phyloP scores from a whole-genome alignment of 2,113 vertebrate species.

The Phylloscopus trochilus region DNA sequence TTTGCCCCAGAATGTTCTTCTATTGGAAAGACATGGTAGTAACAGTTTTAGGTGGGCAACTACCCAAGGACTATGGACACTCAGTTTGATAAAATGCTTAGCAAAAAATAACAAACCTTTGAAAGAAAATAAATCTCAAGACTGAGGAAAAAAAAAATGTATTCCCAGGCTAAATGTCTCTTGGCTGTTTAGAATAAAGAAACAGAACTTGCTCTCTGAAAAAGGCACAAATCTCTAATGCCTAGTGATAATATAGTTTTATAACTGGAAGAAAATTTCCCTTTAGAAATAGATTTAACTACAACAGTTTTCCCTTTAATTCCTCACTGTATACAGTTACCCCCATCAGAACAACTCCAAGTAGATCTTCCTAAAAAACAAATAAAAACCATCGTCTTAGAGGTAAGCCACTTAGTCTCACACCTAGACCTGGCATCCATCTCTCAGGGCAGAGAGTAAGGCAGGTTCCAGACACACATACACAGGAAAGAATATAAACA shows the following conservation, averaged over 20 bases:
- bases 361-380: not conserved
- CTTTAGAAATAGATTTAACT: not conserved
- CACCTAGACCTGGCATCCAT: not conserved
- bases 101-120: not conserved
- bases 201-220: not conserved
- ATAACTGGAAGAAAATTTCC: not conserved
- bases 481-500: not conserved
- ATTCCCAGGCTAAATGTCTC: not conserved
- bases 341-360: not conserved
- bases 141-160: not conserved
- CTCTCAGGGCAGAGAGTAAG: not conserved
- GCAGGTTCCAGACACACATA: not conserved
- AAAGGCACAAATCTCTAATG: not conserved
- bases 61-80: not conserved
- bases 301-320: not conserved
- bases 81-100: not conserved
- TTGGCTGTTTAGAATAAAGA: not conserved
- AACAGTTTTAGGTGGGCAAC: not conserved
- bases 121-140: not conserved
- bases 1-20: not conserved
- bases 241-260: not conserved
- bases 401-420: not conserved
- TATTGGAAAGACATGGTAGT: not conserved
- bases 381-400: not conserved
- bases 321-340: not conserved